Evolutionary conservation across 1,140 invertebrate species (phyloP), one percentile per base, ranked within the genome.

Genomic region (Propsilocerus akamusi): DNA sequence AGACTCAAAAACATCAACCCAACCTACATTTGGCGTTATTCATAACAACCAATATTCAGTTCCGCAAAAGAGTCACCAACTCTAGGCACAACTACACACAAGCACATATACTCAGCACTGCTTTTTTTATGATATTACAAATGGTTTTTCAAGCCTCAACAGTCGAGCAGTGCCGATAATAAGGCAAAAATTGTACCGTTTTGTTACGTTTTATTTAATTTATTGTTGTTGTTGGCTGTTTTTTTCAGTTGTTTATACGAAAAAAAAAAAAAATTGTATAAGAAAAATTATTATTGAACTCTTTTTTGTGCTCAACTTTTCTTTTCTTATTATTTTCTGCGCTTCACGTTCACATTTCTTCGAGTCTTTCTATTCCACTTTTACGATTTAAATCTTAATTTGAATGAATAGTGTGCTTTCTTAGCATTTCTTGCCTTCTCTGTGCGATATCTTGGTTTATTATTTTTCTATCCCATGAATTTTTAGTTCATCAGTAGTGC

Each of bases 191-290:
- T 41, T 41, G 17, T 41, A 41, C 34, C 14, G 34, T 41, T 41
- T 41, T 41, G 34, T 41, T 41, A 41, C 34, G 34, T 41, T 41
- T 41, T 41, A 41, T 41, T 41, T 41, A 41, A 41, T 41, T 41
- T 41, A 41, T 41, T 41, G 34, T 41, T 41, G n/a, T n/a, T n/a
- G n/a, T n/a, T n/a, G n/a, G n/a, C n/a, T n/a, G n/a, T n/a, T n/a
- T n/a, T n/a, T n/a, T n/a, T n/a, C n/a, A n/a, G n/a, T 41, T 20
- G 34, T 41, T 41, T 17, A 41, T 37, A n/a, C 32, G 14, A 5
- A 12, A 37, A 37, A 37, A 37, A 37, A 37, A 3, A 41, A 22
- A 7, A 30, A 30, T 3, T 30, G 11, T 41, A 22, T 20, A 20
- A 20, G 34, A 41, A 41, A 37, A 41, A 41, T 41, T 20, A 20